phyloP scores from a whole-genome alignment of 2,888 invertebrate species.

The Cephus pygmeus region DNA sequence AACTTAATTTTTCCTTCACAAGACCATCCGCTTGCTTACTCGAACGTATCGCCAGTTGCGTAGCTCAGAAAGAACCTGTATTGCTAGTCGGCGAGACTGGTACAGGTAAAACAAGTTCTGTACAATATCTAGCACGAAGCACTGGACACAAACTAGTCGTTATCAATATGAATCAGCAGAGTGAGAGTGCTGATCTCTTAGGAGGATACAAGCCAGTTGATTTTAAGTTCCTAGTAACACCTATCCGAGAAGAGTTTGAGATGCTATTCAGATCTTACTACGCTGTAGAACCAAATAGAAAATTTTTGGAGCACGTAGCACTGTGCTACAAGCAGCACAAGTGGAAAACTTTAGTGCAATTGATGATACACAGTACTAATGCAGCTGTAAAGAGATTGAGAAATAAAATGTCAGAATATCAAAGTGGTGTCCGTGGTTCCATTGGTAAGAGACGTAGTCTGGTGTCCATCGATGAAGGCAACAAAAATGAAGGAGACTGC shows the following conservation, averaged over 20 bases:
- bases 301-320: slow-evolving; percentile 84
- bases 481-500: slow-evolving; percentile 19
- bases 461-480: slow-evolving; percentile 10
- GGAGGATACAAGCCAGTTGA: slow-evolving; percentile 98
- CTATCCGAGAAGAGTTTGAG: slow-evolving; percentile 87
- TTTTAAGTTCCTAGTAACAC: slow-evolving; percentile 82
- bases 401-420: neutral
- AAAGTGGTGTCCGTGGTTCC: slow-evolving; percentile 23
- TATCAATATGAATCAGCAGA: slow-evolving; percentile 99
- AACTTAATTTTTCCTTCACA: slow-evolving; percentile 82
- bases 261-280: slow-evolving; percentile 83
- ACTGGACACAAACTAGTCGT: slow-evolving; percentile 89
- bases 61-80: slow-evolving; percentile 87
- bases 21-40: slow-evolving; percentile 83
- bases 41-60: slow-evolving; percentile 89
- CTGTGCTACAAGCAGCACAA: slow-evolving; percentile 79
- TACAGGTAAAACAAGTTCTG: slow-evolving; percentile 95
- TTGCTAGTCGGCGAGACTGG: slow-evolving; percentile 98
- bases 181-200: slow-evolving; percentile 94
- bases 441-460: slow-evolving; percentile 8
- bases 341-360: slow-evolving; percentile 77
- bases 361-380: slow-evolving; percentile 79
- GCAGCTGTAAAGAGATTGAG: slow-evolving; percentile 73
- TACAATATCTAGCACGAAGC: slow-evolving; percentile 89
- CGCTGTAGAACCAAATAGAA: slow-evolving; percentile 79